These are phyloP conservation scores for Tenebrosternarchus preto DNA, from an alignment of 2,113 vertebrate genomes.

Conservation along the genomic window DNA sequence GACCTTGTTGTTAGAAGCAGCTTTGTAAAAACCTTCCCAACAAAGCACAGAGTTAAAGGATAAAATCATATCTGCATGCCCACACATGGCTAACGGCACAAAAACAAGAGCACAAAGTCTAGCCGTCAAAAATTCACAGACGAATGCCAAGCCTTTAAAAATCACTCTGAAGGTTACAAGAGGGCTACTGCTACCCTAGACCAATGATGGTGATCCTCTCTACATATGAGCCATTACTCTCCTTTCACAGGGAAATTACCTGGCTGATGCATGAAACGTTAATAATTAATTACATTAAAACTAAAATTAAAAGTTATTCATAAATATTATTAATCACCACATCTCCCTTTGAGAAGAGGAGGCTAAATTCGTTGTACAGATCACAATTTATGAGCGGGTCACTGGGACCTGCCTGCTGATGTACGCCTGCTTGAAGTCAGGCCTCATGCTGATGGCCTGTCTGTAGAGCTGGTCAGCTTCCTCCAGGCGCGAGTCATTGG, in stretches of 20 bases:
- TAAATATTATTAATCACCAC: neutral
- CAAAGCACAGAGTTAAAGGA: no score
- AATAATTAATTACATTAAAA: neutral
- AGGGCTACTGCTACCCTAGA: neutral
- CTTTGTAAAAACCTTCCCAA: neutral
- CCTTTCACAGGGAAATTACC: neutral
- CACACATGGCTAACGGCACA: neutral
- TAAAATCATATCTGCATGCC: neutral
- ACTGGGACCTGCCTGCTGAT: conserved; percentile 89
- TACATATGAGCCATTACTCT: neutral
- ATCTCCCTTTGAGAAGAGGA: neutral
- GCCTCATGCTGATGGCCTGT: conserved; percentile 98
- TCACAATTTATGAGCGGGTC: neutral
- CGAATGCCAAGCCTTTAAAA: neutral
- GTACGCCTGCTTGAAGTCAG: conserved; percentile 98
- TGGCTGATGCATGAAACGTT: neutral
- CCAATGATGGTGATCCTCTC: neutral
- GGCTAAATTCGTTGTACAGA: neutral
- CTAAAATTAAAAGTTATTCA: no score
- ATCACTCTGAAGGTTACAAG: neutral
- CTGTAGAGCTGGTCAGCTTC: conserved; percentile 97
- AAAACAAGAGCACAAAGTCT: neutral
- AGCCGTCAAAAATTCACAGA: neutral
- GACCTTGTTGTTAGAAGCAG: neutral
- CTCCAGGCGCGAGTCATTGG: conserved; percentile 92